These are phyloP conservation scores for Stegostoma tigrinum DNA, from an alignment of 2,113 vertebrate genomes.

Conservation along the genomic window DNA sequence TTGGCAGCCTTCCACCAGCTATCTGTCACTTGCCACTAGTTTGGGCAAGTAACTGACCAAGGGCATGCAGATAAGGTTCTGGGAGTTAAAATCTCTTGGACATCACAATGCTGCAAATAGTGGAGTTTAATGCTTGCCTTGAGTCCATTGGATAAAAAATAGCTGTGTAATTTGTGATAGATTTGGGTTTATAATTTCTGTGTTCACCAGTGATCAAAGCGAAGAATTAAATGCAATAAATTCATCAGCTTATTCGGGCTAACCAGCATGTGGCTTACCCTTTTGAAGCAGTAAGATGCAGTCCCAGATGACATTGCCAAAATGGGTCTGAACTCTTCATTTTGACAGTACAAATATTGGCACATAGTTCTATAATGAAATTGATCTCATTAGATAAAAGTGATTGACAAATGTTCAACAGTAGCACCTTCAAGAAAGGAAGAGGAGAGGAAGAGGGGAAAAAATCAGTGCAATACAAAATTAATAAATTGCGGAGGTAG, in stretches of 20 bases:
- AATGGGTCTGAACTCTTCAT: too few species aligned
- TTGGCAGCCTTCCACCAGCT: not conserved
- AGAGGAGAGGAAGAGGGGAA: not conserved
- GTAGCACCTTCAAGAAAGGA: not conserved
- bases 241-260: not conserved
- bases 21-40: not conserved
- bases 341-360: not conserved
- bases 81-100: not conserved
- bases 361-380: not conserved
- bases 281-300: not conserved
- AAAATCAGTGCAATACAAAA: not conserved
- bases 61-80: not conserved
- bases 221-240: not conserved
- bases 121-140: not conserved
- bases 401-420: not conserved
- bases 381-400: not conserved
- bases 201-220: not conserved
- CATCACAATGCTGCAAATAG: not conserved
- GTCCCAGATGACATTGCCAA: not conserved
- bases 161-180: too few species aligned
- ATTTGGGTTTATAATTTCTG: not conserved
- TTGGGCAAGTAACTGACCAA: not conserved
- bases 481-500: not conserved
- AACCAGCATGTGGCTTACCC: not conserved
- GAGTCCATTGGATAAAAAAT: too few species aligned